These are phyloP conservation scores for Caenorhabditis briggsae DNA, from an alignment of 1,140 invertebrate genomes.

Conservation along the genomic window DNA sequence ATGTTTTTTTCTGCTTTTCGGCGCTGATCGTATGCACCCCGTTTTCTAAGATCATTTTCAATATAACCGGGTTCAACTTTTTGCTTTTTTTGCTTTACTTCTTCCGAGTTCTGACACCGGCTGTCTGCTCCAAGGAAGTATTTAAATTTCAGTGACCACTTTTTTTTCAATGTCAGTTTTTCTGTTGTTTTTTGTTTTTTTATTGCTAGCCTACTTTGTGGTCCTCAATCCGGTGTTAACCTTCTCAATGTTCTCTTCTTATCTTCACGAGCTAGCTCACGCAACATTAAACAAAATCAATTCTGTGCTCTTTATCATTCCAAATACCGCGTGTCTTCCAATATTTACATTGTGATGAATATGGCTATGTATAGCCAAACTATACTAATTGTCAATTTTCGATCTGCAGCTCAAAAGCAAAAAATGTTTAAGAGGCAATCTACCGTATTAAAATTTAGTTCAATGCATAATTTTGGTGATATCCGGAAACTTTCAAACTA, in stretches of 20 bases:
- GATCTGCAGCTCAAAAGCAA: neutral
- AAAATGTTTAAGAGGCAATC: neutral
- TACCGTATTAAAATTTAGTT: no score
- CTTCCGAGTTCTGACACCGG: neutral
- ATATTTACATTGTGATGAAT: neutral
- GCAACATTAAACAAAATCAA: neutral
- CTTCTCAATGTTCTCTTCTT: neutral
- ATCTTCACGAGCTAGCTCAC: neutral
- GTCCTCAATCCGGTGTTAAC: conserved; percentile 9
- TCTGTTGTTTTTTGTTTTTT: neutral
- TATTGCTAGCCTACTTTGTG: neutral
- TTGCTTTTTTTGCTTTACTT: neutral
- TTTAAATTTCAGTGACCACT: conserved; percentile 2
- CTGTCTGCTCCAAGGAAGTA: neutral
- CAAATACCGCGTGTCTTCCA: neutral
- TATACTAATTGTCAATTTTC: neutral
- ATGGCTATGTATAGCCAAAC: neutral
- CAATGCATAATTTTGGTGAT: neutral
- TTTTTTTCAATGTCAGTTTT: neutral
- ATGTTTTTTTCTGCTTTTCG: neutral
- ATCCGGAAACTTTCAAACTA: neutral
- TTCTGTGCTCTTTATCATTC: neutral
- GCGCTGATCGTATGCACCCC: neutral
- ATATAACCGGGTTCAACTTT: neutral
- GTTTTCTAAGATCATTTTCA: neutral